Conservation (phyloP, 2,888 invertebrate genomes). For the Galeopsomyia nigrocyanea region DNA sequence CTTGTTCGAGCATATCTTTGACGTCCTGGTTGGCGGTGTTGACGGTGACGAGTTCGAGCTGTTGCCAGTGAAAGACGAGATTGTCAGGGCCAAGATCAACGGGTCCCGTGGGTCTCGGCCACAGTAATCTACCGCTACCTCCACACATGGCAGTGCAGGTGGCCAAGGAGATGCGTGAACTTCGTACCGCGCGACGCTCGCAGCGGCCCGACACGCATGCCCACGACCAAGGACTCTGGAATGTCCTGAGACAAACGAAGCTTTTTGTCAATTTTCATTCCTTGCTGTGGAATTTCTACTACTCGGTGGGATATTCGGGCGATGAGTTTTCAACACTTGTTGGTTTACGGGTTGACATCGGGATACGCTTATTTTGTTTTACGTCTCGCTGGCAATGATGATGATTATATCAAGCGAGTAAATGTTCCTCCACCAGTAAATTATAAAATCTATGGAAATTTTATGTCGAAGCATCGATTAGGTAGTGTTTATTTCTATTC, state of each 20-base stretch:
- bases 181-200: slow-evolving; percentile 75
- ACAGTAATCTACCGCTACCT: slow-evolving; percentile 77
- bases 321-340: neutral
- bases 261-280: neutral
- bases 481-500: too few species aligned
- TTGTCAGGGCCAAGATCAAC: slow-evolving; percentile 77
- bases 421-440: too few species aligned
- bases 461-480: too few species aligned
- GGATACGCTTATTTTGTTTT: too few species aligned
- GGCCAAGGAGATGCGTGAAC: slow-evolving; percentile 78
- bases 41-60: slow-evolving; percentile 67
- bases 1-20: slow-evolving; percentile 62
- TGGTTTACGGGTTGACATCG: neutral
- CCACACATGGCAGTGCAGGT: slow-evolving; percentile 85
- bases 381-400: too few species aligned
- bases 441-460: too few species aligned
- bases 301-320: neutral
- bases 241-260: slow-evolving; percentile 53
- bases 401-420: too few species aligned
- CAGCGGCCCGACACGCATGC: slow-evolving; percentile 79
- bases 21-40: slow-evolving; percentile 61
- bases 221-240: slow-evolving; percentile 80
- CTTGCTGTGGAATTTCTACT: too few species aligned
- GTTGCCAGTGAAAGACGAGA: slow-evolving; percentile 73
- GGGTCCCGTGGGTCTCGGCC: slow-evolving; percentile 85